These are phyloP conservation scores for Polypedilum vanderplanki DNA, from an alignment of 1,140 invertebrate species.

Conservation along the genomic window DNA sequence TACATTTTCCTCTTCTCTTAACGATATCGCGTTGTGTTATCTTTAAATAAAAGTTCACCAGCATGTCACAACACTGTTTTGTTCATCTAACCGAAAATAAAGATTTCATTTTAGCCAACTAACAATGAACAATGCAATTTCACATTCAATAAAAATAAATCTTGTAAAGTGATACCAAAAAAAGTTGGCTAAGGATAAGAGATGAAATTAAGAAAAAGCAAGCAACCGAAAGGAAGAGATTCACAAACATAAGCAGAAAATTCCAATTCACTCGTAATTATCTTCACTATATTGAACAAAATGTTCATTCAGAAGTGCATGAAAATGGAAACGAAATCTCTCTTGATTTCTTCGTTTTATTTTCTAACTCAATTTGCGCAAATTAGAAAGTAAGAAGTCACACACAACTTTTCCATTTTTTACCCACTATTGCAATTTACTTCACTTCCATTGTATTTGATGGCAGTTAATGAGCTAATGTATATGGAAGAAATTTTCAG, in stretches of 20 bases:
- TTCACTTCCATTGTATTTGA: no score
- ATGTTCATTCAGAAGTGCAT: not conserved
- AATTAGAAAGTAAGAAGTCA: slow-evolving; percentile 25
- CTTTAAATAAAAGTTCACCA: no score
- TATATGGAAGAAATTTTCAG: no score
- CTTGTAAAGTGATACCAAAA: not conserved
- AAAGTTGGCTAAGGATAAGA: not conserved
- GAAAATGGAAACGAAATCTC: not conserved
- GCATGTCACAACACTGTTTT: no score
- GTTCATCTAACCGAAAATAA: no score
- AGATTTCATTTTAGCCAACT: no score
- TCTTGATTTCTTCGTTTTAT: not conserved
- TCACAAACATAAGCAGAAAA: slow-evolving; percentile 20
- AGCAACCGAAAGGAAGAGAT: not conserved
- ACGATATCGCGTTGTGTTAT: no score
- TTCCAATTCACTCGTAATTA: not conserved
- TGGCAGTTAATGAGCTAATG: not conserved
- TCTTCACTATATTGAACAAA: not conserved
- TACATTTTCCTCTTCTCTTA: no score
- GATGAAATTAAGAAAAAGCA: not conserved
- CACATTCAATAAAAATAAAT: not conserved
- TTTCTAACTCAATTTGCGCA: slow-evolving; percentile 23
- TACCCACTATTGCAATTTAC: not conserved
- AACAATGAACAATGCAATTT: not conserved
- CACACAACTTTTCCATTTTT: slow-evolving; percentile 10